These are phyloP conservation scores for Phalacrocorax pelagicus DNA, from an alignment of 2,113 vertebrate genomes.

Conservation along the genomic window DNA sequence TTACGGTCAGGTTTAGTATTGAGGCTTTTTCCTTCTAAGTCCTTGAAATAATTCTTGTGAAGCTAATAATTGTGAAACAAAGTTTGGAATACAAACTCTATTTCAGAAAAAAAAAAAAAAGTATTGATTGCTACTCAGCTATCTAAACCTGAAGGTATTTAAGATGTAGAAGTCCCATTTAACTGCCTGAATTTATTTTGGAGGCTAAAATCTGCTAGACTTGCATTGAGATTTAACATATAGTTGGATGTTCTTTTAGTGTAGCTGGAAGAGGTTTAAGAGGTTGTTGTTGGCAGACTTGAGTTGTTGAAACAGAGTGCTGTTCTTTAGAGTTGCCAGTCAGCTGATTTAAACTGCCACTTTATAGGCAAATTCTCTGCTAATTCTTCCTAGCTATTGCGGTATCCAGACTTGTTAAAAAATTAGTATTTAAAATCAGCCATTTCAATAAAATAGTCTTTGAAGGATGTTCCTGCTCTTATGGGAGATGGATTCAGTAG, in stretches of 20 bases:
- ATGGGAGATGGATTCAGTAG: background rate
- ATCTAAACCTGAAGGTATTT: background rate
- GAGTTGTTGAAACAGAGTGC: background rate
- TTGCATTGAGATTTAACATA: background rate
- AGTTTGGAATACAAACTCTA: background rate
- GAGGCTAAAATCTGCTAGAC: background rate
- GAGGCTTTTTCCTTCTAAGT: background rate
- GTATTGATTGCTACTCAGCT: background rate
- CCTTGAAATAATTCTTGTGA: background rate
- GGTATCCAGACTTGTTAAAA: background rate
- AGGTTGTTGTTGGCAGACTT: background rate
- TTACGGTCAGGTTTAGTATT: background rate
- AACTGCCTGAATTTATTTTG: background rate
- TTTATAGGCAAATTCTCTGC: background rate
- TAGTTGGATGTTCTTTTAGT: background rate
- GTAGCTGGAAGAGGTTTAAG: background rate
- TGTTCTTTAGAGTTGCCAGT: background rate
- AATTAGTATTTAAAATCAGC: background rate
- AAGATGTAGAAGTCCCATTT: background rate
- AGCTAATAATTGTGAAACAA: background rate
- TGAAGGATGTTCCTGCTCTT: background rate
- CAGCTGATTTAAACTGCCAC: background rate
- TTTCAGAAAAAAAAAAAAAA: background rate
- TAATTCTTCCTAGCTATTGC: background rate
- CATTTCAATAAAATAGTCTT: background rate